Evolutionary conservation across 2,888 invertebrate genomes (phyloP).

Genomic region (Drosophila engyochracea): DNA sequence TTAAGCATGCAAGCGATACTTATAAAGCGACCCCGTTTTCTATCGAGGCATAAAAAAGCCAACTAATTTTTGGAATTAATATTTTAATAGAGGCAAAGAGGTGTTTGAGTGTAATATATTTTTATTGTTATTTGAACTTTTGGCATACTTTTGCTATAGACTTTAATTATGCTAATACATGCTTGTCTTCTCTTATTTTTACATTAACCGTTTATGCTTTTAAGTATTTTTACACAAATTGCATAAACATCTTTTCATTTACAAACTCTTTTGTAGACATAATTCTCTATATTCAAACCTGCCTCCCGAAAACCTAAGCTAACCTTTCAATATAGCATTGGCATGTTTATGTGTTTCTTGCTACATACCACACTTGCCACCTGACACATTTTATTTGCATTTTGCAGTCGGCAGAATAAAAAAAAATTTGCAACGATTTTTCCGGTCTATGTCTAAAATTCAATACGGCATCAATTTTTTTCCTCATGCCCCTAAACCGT

Average conservation of each 20-base stretch:
- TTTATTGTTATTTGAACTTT: not conserved
- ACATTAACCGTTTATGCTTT: not conserved
- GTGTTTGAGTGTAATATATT: not conserved
- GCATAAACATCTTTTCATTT: not conserved
- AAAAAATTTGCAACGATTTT: not conserved
- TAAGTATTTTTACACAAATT: not conserved
- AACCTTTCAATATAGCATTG: not conserved
- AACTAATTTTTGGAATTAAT: not conserved
- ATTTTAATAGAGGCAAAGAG: not conserved
- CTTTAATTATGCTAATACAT: not conserved
- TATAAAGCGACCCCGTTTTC: conserved; percentile 11
- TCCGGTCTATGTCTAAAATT: not conserved
- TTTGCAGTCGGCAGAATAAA: conserved; percentile 6
- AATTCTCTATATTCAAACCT: not conserved
- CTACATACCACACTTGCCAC: not conserved
- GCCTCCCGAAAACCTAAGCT: not conserved
- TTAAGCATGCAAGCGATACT: conserved; percentile 27
- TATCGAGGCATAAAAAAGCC: not conserved
- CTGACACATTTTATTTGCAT: conserved; percentile 31
- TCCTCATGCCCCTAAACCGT: not conserved
- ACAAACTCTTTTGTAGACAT: not conserved
- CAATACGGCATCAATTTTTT: not conserved
- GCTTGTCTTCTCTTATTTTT: not conserved
- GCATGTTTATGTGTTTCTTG: conserved; percentile 6
- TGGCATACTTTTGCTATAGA: not conserved